These are phyloP conservation scores for Rachycentron canadum DNA, from an alignment of 2,797 vertebrate genomes.

Conservation along the genomic window DNA sequence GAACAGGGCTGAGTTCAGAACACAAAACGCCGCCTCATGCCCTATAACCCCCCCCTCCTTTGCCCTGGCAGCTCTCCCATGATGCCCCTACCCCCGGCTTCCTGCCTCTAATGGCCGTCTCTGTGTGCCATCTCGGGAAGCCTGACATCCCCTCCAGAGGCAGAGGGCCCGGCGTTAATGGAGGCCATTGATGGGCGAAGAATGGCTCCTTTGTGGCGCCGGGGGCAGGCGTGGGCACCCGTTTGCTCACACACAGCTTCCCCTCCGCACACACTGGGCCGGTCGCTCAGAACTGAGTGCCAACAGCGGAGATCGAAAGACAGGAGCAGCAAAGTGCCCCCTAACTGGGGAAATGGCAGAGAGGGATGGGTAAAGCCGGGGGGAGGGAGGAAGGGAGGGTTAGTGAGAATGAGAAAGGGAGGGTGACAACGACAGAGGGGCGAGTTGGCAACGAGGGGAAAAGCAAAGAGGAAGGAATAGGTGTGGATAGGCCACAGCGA, in stretches of 20 bases:
- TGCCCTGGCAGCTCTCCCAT: slow-evolving; percentile 77
- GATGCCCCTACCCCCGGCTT: slow-evolving; percentile 83
- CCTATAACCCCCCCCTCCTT: slow-evolving; percentile 56
- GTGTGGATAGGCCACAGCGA: slow-evolving; percentile 49
- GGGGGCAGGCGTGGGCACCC: slow-evolving; percentile 83
- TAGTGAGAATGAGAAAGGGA: slow-evolving; percentile 49
- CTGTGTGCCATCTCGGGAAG: slow-evolving; percentile 87
- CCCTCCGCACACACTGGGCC: slow-evolving; percentile 79
- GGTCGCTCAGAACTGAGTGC: slow-evolving; percentile 83
- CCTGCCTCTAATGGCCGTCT: slow-evolving; percentile 86
- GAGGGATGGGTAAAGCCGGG: slow-evolving; percentile 62
- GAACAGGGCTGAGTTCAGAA: slow-evolving; percentile 52
- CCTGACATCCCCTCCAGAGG: slow-evolving; percentile 85
- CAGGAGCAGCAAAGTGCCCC: slow-evolving; percentile 82
- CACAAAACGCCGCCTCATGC: slow-evolving; percentile 75
- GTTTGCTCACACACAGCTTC: slow-evolving; percentile 86
- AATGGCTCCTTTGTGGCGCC: slow-evolving; percentile 86
- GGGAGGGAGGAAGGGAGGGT: slow-evolving; percentile 21
- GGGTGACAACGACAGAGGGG: slow-evolving; percentile 50
- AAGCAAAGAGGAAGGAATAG: slow-evolving; percentile 60
- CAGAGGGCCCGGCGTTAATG: slow-evolving; percentile 84
- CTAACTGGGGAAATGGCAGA: slow-evolving; percentile 79
- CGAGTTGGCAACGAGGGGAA: slow-evolving; percentile 52
- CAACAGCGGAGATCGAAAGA: slow-evolving; percentile 86
- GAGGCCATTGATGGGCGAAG: slow-evolving; percentile 85